Conservation (phyloP, 2,113 vertebrate genomes). For the Cichladusa arquata region DNA sequence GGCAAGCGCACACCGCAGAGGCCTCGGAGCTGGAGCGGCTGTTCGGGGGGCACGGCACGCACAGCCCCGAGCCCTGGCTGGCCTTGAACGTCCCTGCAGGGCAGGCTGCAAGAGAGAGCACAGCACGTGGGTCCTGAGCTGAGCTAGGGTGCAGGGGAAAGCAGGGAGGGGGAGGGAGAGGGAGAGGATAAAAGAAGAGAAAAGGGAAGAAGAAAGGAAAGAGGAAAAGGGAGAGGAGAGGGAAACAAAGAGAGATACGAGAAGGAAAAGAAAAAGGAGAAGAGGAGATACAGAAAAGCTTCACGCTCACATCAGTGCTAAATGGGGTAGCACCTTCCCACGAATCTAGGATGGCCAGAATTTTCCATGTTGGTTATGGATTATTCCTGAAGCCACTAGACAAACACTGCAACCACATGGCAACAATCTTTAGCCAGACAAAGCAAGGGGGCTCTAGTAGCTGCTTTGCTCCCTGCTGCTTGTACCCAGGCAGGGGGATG, state of each 20-base stretch:
- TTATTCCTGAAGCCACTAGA: not conserved
- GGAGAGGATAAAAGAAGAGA: no score
- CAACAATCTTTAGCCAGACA: not conserved
- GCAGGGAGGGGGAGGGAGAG: no score
- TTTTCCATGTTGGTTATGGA: not conserved
- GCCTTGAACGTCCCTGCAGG: conserved; percentile 94
- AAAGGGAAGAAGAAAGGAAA: no score
- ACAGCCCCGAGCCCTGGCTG: conserved; percentile 86
- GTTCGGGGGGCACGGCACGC: conserved; percentile 88
- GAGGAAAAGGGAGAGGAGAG: no score
- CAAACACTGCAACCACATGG: not conserved
- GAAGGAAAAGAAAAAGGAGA: no score
- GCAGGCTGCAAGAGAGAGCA: conserved; percentile 81
- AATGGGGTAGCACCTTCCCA: accelerated
- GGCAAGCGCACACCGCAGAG: conserved; percentile 88
- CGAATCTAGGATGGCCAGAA: accelerated
- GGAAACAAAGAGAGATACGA: not conserved
- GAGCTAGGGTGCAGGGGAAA: accelerated
- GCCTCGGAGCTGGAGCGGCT: conserved; percentile 91
- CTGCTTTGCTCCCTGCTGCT: not conserved
- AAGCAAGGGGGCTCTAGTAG: not conserved
- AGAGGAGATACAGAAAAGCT: not conserved
- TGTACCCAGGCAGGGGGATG: accelerated
- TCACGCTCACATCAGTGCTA: not conserved
- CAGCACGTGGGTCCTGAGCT: not conserved